Conservation (phyloP, 2,888 invertebrate species). For the Clunio marinus region DNA sequence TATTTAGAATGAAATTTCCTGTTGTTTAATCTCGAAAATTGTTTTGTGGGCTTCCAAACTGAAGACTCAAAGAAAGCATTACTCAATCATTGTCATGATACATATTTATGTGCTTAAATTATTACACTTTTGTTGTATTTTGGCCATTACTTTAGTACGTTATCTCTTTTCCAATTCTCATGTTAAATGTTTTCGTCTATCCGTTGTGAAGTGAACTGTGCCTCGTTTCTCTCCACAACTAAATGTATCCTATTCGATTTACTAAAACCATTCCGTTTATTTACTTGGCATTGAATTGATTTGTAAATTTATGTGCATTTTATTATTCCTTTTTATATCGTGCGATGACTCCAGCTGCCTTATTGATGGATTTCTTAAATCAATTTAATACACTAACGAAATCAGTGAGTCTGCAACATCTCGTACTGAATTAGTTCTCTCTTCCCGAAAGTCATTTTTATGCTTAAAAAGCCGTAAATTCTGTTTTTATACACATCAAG, state of each 20-base stretch:
- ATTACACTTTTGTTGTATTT: constrained; percentile 3
- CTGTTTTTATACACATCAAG: not conserved
- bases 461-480: constrained; percentile 25
- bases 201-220: not conserved
- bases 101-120: constrained; percentile 38
- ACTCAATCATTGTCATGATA: constrained; percentile 39
- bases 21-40: too few species aligned
- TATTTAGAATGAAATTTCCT: too few species aligned
- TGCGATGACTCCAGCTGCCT: not conserved
- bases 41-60: not conserved
- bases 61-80: not conserved
- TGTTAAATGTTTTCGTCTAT: not conserved
- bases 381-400: not conserved
- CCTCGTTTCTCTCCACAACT: not conserved
- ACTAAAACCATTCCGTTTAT: not conserved
- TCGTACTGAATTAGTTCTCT: not conserved
- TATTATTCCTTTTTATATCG: constrained; percentile 1
- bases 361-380: constrained; percentile 22
- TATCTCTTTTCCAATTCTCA: not conserved
- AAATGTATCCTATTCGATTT: not conserved
- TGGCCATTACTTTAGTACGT: not conserved
- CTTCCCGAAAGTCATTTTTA: constrained; percentile 3
- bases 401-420: constrained; percentile 5
- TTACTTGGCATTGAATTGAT: constrained; percentile 28
- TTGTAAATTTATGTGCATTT: constrained; percentile 39